Conservation (phyloP, 2,797 vertebrate species). For the Okamejei kenojei region DNA sequence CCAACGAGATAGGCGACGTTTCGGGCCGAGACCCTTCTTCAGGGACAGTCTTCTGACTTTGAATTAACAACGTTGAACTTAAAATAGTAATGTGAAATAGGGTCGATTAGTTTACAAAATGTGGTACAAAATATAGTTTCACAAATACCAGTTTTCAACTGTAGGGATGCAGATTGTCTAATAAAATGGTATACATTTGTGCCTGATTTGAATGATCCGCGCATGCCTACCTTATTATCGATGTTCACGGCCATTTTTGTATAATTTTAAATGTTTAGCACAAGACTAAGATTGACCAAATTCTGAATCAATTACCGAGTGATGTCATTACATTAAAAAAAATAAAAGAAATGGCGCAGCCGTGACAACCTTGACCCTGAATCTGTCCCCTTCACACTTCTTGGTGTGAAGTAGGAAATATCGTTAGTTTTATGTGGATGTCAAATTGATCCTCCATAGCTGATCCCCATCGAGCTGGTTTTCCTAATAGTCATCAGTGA, state of each 20-base stretch:
- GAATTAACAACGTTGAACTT: neutral
- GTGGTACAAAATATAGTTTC: neutral
- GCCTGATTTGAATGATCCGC: neutral
- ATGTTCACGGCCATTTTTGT: neutral
- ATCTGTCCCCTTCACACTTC: neutral
- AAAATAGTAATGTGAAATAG: neutral
- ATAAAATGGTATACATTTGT: neutral
- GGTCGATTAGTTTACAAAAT: neutral
- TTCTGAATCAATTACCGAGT: neutral
- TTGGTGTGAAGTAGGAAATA: neutral
- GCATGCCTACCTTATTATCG: neutral
- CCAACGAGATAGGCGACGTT: too few species aligned
- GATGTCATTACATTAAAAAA: neutral
- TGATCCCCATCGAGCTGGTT: neutral
- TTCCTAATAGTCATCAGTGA: neutral
- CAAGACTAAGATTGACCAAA: neutral
- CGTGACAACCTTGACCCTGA: constrained; percentile 29
- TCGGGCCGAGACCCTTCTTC: too few species aligned
- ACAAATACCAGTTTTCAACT: neutral
- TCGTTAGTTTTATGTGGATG: neutral
- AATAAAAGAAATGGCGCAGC: neutral
- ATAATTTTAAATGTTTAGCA: neutral
- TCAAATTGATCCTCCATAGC: neutral
- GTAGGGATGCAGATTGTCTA: too few species aligned
- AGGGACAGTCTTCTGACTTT: too few species aligned